Percentiles rank a stretch among this genome's conserved stretches.
These are phyloP conservation scores for Drosophila micromelanica DNA, from an alignment of 1,140 invertebrate species.

Conservation along the genomic window DNA sequence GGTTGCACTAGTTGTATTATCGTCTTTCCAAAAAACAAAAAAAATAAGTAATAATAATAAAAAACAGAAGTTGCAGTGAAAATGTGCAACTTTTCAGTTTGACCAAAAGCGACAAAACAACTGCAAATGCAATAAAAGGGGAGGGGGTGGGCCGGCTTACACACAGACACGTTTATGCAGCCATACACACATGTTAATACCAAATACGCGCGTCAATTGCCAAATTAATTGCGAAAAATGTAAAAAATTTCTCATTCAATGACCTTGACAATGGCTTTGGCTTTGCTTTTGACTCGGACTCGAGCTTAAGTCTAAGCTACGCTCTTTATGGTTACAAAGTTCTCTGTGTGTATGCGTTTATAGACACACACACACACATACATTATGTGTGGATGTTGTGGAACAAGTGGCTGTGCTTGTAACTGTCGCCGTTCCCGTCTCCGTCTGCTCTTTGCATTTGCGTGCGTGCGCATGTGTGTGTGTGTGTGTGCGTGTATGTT, in stretches of 20 bases:
- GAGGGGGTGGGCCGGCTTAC: no score
- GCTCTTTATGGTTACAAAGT: conserved; percentile 48
- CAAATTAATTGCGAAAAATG: conserved; percentile 71
- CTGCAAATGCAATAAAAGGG: conserved; percentile 8
- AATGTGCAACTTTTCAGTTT: conserved; percentile 56
- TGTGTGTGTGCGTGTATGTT: neutral
- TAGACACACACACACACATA: conserved; percentile 3
- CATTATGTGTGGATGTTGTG: conserved; percentile 3
- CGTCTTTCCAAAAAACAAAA: conserved; percentile 28
- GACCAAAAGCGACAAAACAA: conserved; percentile 56
- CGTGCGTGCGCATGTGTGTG: conserved; percentile 3
- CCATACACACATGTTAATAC: conserved; percentile 48
- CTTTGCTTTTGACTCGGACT: conserved; percentile 33
- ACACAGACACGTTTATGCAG: no score
- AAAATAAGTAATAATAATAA: neutral
- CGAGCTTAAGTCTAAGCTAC: conserved; percentile 11
- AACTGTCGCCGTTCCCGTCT: conserved; percentile 14
- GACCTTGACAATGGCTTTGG: conserved; percentile 77
- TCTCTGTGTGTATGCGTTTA: conserved; percentile 26
- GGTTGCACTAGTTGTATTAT: conserved; percentile 15
- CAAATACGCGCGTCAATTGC: conserved; percentile 52
- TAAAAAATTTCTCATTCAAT: conserved; percentile 76
- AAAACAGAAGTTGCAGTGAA: conserved; percentile 53
- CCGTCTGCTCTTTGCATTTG: conserved; percentile 10
- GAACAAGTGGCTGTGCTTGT: conserved; percentile 23